A percentile compares a stretch with the other conserved stretches of the same genome.
These are phyloP conservation scores for Potamilus streckersoni DNA, from an alignment of 1,140 invertebrate genomes.

Conservation along the genomic window DNA sequence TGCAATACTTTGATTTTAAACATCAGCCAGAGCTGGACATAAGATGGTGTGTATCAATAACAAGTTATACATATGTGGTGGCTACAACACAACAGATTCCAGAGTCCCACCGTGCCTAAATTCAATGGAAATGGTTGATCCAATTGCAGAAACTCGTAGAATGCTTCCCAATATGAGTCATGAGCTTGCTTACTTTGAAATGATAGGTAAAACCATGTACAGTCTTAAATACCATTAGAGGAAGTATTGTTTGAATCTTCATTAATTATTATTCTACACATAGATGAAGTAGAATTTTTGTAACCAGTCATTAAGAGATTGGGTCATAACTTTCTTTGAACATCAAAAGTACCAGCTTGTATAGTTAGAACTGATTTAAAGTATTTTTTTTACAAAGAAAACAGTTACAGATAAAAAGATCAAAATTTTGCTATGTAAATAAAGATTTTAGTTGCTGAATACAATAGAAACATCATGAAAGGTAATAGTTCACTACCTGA, in stretches of 20 bases:
- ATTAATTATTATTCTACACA: background rate
- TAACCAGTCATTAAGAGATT: background rate
- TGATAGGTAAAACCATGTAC: slow-evolving; percentile 20
- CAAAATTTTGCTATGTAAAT: too few species aligned
- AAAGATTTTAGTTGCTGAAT: background rate
- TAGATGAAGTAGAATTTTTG: background rate
- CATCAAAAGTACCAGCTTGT: background rate
- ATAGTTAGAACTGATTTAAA: background rate
- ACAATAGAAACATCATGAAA: background rate
- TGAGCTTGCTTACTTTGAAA: slow-evolving; percentile 27
- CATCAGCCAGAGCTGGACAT: slow-evolving; percentile 30
- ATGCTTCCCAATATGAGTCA: slow-evolving; percentile 30
- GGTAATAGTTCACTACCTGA: background rate
- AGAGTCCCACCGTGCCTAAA: slow-evolving; percentile 17
- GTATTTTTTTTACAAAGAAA: too few species aligned
- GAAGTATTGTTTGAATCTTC: background rate
- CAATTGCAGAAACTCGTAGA: slow-evolving; percentile 32
- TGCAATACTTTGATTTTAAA: background rate
- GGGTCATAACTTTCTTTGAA: background rate
- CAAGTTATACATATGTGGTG: slow-evolving; percentile 27
- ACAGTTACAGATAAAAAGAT: too few species aligned
- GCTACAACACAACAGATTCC: slow-evolving; percentile 17
- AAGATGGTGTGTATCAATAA: slow-evolving; percentile 26
- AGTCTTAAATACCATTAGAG: background rate
- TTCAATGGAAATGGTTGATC: slow-evolving; percentile 32